Evolutionary conservation across 1,140 invertebrate species (phyloP), one percentile per base, ranked within the genome.

Genomic region (Sweltsa coloradensis): DNA sequence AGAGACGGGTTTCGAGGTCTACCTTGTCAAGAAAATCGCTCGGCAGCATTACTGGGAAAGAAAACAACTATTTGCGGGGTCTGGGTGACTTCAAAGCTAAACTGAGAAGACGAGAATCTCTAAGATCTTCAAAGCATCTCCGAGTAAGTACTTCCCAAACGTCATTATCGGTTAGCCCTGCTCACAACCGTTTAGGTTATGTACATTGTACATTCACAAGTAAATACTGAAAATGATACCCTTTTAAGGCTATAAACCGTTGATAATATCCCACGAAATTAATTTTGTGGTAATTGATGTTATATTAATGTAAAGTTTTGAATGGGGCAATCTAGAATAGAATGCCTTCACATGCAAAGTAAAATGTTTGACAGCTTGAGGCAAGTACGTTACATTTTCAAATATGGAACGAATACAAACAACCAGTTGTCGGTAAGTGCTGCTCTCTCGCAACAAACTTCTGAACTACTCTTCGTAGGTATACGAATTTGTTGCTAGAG

Each of bases 21-120:
- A n/a, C n/a, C n/a, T n/a, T n/a, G n/a, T n/a, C n/a, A n/a, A 40
- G 16, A 22, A 40, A 19, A 40, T 16, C 4, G 13, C 3, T 19
- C 19, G n/a, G 2, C 4, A 40, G 37, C 24, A 23, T 19, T 19
- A 40, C 19, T 40, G 37, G 24, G 16, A 44, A 44, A 27, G 42
- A 44, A 44, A 44, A 44, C 14, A 3, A 5, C 7, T 44, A n/a
- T 34, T 29, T 44, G 19, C 42, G 13, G 19, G 42, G 42, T 2
- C n/a, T 44, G 14, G 6, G 25, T n/a, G 18, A 44, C 34, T 44
- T 34, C 6, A 44, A 44, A 18, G 26, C 42, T n/a, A 25, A 29
- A 27, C 21, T 44, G 14, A 44, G 42, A 16, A n/a, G 42, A n/a
- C 24, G 42, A 21, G 42, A 44, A 6, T 44, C 42, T 9, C 22